Base-by-base conservation (phyloP, 2,888 invertebrate genomes). In the Drosophila pseudotalamancana region DNA sequence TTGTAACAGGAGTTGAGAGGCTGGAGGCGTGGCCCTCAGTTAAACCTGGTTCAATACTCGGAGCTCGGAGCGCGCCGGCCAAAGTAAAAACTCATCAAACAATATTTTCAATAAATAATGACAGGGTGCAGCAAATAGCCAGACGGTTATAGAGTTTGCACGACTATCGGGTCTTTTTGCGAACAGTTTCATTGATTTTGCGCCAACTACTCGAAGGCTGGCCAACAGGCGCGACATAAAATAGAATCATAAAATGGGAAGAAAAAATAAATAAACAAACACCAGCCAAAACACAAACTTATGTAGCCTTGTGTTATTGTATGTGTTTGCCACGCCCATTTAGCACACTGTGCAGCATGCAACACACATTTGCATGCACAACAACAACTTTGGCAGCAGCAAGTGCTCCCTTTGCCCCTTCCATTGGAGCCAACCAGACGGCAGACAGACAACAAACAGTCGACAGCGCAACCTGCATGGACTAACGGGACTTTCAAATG, bases 81-180 rank as follows among this genome's bases (percentile, higher is more conserved):
- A 54, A 69, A 77, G 77, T 84, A 73, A 78, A 84, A 87, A 82
- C 82, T 83, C 80, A 86, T 87, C 86, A 83, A 83, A 83, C 88
- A 76, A 87, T 87, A 82, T 87, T 83, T 82, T 87, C 80, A 87
- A 86, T 83, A 83, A 79, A 86, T 86, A 87, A 76, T 83, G 73
- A 73, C 87, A 45, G 21, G 23, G 2, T 25, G 34, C 43, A 12
- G 25, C 34, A 14, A 6, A 19, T 8, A 6, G 21, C n/a, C 21
- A 23, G 25, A 23, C 11, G 37, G 12, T 1, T 6, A 14, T 9
- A 50, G 53, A 49, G 49, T 40, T 16, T 35, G 39, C 8, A 23
- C 31, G 34, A 9, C 46, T 40, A 43, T 12, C 37, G 21, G 54
- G 56, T 42, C 50, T 51, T 32, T 48, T 19, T 31, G 18, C 54